phyloP scores from a whole-genome alignment of 2,888 invertebrate genomes.

The Andrena flavipes region DNA sequence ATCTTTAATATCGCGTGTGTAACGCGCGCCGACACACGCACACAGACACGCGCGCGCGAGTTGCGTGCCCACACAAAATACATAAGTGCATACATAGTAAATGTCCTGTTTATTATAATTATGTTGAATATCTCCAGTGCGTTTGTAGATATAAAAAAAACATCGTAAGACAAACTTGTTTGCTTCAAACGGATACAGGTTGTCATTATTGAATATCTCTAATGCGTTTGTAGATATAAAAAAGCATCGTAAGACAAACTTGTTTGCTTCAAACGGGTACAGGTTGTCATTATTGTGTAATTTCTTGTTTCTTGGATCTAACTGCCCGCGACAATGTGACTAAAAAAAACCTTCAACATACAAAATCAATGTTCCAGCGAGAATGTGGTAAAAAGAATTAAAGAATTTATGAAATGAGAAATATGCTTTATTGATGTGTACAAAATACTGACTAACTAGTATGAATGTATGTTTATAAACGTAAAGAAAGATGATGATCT shows the following conservation, averaged over 20 bases:
- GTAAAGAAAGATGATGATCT: no score
- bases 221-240: background rate
- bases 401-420: no score
- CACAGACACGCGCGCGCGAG: background rate
- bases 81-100: background rate
- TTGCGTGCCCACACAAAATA: background rate
- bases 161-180: background rate
- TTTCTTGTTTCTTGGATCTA: no score
- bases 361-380: no score
- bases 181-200: background rate
- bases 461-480: no score
- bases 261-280: background rate
- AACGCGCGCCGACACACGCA: background rate
- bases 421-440: no score
- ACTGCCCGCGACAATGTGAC: no score
- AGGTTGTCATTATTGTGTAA: no score
- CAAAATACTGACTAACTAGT: no score
- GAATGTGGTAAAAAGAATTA: no score
- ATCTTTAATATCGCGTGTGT: conserved; percentile 27
- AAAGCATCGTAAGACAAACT: background rate
- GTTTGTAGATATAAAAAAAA: background rate
- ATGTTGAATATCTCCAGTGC: conserved; percentile 4
- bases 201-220: conserved; percentile 5
- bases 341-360: no score
- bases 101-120: conserved; percentile 1